Conservation (phyloP, 1,140 invertebrate species). For the Drosophila lowei region DNA sequence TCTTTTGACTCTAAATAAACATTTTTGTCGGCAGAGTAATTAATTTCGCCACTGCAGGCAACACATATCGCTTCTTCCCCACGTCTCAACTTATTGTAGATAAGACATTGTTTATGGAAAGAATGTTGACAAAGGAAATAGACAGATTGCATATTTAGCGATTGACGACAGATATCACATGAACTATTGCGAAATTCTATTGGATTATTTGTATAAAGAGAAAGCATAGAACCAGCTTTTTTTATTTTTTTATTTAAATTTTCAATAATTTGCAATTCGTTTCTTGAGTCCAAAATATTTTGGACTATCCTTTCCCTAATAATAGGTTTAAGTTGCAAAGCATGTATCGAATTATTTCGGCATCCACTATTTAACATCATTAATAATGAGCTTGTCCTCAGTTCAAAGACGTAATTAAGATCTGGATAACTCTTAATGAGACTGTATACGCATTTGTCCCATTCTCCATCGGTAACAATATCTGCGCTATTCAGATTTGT, state of each 20-base stretch:
- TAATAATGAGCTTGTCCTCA: conserved; percentile 39
- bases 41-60: conserved; percentile 29
- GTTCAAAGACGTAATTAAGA: conserved; percentile 3
- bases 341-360: conserved; percentile 4
- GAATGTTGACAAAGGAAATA: conserved; percentile 70
- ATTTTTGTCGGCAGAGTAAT: background rate
- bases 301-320: conserved; percentile 26
- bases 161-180: conserved; percentile 59
- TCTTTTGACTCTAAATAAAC: conserved; percentile 1
- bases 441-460: conserved; percentile 12
- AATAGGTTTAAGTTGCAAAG: conserved; percentile 32
- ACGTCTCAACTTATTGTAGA: conserved; percentile 20
- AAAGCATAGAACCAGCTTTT: conserved; percentile 17
- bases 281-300: background rate
- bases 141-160: conserved; percentile 44
- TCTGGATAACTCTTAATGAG: conserved; percentile 25
- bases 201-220: conserved; percentile 45
- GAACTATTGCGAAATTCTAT: conserved; percentile 66
- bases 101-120: conserved; percentile 66
- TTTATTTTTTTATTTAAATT: conserved; percentile 32
- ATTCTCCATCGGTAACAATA: background rate
- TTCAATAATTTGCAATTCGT: conserved; percentile 20
- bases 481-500: background rate
- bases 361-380: conserved; percentile 44
- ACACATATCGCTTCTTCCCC: conserved; percentile 20